Percentiles rank a stretch among this genome's conserved stretches.
Evolutionary conservation across 2,113 vertebrate species (phyloP).

Genomic region (Cariama cristata): DNA sequence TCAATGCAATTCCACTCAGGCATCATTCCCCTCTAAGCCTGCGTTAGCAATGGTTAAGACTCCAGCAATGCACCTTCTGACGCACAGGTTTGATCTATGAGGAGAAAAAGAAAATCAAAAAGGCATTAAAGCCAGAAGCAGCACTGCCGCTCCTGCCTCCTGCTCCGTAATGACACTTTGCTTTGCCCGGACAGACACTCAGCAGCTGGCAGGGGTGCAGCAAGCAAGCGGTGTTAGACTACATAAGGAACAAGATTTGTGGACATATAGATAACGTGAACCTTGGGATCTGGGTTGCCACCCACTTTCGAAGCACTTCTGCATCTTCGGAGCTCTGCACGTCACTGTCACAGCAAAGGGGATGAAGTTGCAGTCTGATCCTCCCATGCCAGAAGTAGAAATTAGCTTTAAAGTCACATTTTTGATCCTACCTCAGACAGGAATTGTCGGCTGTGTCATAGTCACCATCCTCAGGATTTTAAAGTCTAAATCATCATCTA

Average conservation of each 20-base stretch:
- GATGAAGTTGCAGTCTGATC: not conserved
- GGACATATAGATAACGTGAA: fast-evolving
- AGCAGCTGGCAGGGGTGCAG: not conserved
- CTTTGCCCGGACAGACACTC: not conserved
- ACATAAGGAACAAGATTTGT: not conserved
- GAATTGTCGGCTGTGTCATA: not conserved
- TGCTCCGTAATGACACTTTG: fast-evolving
- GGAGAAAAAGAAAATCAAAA: not conserved
- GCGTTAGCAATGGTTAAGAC: not conserved
- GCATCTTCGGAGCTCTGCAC: not conserved
- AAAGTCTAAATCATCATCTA: not conserved
- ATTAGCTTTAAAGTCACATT: not conserved
- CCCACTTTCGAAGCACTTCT: fast-evolving
- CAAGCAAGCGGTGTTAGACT: no score
- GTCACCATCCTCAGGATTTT: not conserved
- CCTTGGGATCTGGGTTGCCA: not conserved
- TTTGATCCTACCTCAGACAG: not conserved
- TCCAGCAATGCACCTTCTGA: not conserved
- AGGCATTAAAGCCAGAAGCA: not conserved
- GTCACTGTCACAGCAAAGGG: not conserved
- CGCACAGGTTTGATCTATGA: not conserved
- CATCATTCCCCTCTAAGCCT: not conserved
- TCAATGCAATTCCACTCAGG: not conserved
- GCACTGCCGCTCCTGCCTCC: not conserved
- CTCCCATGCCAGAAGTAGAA: not conserved